Percentiles rank a stretch among this genome's conserved stretches.
Evolutionary conservation across 2,113 vertebrate genomes (phyloP).

Genomic region (Sinocyclocheilus rhinocerous): DNA sequence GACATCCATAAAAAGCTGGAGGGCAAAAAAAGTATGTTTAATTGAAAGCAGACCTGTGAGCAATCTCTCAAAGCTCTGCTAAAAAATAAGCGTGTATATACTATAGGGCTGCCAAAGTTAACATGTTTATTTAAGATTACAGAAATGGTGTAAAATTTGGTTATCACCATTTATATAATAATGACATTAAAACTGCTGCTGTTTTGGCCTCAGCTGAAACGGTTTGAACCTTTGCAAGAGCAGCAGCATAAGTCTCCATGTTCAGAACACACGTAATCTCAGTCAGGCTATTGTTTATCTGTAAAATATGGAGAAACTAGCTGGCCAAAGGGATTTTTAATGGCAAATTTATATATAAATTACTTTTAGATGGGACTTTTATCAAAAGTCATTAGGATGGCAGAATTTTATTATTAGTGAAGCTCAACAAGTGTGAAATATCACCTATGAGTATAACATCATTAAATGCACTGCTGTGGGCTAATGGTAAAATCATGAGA

Average conservation of each 20-base stretch:
- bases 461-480: neutral
- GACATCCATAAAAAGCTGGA: neutral
- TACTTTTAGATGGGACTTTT: neutral
- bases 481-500: neutral
- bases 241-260: neutral
- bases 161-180: neutral
- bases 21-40: slow-evolving; percentile 20
- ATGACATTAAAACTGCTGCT: neutral
- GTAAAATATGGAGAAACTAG: neutral
- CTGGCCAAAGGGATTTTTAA: neutral
- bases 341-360: neutral
- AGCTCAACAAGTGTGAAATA: neutral
- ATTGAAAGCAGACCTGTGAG: slow-evolving; percentile 24
- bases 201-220: neutral
- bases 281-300: neutral
- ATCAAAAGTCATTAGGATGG: neutral
- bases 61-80: slow-evolving; percentile 12
- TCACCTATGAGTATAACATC: neutral
- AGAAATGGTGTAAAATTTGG: neutral
- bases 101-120: neutral
- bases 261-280: neutral
- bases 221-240: neutral
- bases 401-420: neutral
- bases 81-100: neutral
- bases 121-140: slow-evolving; percentile 6